phyloP scores from a whole-genome alignment of 2,888 invertebrate genomes.

The Noctua pronuba region DNA sequence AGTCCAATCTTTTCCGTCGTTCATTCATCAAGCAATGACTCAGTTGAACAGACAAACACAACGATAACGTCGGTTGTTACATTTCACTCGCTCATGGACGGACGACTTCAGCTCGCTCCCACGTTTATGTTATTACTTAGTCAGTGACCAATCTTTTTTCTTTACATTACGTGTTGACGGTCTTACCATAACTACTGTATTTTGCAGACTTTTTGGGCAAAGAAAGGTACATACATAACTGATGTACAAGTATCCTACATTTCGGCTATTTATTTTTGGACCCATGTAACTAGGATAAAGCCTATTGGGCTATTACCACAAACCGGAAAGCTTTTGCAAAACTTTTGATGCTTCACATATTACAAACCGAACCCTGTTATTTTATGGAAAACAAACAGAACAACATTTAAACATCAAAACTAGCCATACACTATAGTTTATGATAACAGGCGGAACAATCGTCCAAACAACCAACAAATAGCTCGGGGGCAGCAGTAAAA shows the following conservation, averaged over 20 bases:
- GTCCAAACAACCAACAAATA: conserved; percentile 25
- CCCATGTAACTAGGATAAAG: neutral
- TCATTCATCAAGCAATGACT: conserved; percentile 34
- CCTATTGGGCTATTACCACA: neutral
- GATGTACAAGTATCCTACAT: neutral
- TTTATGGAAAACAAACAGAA: conserved; percentile 8
- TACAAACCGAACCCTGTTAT: neutral
- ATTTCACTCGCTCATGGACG: neutral
- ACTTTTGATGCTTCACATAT: neutral
- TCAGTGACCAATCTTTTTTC: neutral
- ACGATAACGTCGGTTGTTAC: conserved; percentile 27
- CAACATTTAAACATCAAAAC: conserved; percentile 7
- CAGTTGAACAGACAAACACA: conserved; percentile 30
- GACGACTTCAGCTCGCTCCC: neutral
- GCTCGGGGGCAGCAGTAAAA: conserved; percentile 40
- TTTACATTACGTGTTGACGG: neutral
- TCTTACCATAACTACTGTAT: neutral
- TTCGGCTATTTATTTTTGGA: neutral
- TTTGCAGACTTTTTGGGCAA: neutral
- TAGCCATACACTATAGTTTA: conserved; percentile 17
- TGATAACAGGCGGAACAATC: conserved; percentile 24
- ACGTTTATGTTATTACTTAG: neutral
- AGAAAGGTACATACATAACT: neutral
- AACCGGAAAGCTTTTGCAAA: neutral
- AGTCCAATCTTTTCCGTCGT: conserved; percentile 45